Evolutionary conservation across 2,888 invertebrate genomes (phyloP).

Genomic region (Heliconius cydno): DNA sequence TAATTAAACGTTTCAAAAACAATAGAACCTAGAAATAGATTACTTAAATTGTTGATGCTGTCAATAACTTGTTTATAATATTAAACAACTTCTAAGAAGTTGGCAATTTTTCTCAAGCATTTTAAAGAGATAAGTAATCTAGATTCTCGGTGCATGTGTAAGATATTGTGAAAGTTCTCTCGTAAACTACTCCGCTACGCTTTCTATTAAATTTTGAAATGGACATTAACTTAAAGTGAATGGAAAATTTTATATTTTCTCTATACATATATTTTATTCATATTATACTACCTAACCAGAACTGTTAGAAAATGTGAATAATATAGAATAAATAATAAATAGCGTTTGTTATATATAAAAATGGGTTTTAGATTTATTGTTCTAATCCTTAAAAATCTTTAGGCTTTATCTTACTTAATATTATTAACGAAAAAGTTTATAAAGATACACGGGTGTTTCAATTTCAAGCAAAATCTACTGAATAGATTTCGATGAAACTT

Average conservation of each 20-base stretch:
- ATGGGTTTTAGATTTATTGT: no score
- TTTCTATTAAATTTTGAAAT: slow-evolving; percentile 41
- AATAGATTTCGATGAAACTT: no score
- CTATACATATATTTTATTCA: background rate
- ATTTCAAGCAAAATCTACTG: no score
- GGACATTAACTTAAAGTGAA: slow-evolving; percentile 29
- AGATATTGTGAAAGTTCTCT: slow-evolving; percentile 41
- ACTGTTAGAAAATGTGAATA: background rate
- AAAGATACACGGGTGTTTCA: no score
- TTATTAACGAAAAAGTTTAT: no score
- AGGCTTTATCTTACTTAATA: no score
- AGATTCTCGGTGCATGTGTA: slow-evolving; percentile 40
- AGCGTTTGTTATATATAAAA: background rate
- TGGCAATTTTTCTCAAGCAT: slow-evolving; percentile 35
- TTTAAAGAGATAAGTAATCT: slow-evolving; percentile 38
- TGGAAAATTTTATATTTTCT: slow-evolving; percentile 22
- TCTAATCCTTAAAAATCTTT: no score
- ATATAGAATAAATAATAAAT: background rate
- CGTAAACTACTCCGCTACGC: slow-evolving; percentile 35
- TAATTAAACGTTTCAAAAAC: background rate
- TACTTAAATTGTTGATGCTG: slow-evolving; percentile 19
- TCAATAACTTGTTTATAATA: slow-evolving; percentile 28
- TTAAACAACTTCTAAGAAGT: slow-evolving; percentile 34
- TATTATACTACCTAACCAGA: background rate
- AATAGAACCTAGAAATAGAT: background rate